phyloP scores from a whole-genome alignment of 1,140 invertebrate genomes.

The Eupristina koningsbergeri region DNA sequence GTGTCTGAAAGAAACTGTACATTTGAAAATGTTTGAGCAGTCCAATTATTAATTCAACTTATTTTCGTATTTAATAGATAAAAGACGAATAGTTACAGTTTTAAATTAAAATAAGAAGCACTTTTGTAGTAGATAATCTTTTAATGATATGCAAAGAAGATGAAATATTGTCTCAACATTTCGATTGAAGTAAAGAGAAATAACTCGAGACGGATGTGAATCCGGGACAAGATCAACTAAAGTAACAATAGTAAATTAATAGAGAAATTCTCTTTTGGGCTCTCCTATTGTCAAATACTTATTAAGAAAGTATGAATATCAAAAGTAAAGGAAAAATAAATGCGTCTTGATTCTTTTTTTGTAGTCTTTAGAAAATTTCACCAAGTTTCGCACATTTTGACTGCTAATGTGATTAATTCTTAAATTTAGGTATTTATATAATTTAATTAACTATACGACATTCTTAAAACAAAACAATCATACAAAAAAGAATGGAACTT shows the following conservation, averaged over 20 bases:
- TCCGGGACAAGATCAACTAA: not conserved
- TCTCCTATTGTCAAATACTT: not conserved
- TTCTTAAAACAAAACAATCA: not conserved
- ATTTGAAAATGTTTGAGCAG: not conserved
- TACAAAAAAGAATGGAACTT: not conserved
- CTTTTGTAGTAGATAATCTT: not conserved
- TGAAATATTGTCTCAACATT: not conserved
- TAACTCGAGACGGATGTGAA: slow-evolving; percentile 22
- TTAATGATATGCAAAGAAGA: not conserved
- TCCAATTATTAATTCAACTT: not conserved
- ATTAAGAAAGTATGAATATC: not conserved
- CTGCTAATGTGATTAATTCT: slow-evolving; percentile 24
- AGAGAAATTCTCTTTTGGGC: slow-evolving; percentile 3
- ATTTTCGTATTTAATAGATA: not conserved
- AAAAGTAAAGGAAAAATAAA: slow-evolving; percentile 1
- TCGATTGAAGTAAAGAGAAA: not conserved
- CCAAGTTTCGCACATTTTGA: not conserved
- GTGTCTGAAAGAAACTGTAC: not conserved
- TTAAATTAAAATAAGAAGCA: not conserved
- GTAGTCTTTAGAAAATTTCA: not conserved
- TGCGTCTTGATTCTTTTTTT: not conserved
- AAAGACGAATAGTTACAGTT: not conserved
- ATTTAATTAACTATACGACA: not conserved
- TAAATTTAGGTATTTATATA: not conserved
- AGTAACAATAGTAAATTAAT: slow-evolving; percentile 41